Percentiles rank a stretch among this genome's conserved stretches.
phyloP scores from a whole-genome alignment of 2,888 invertebrate genomes.

The Ryuthela nishihirai region DNA sequence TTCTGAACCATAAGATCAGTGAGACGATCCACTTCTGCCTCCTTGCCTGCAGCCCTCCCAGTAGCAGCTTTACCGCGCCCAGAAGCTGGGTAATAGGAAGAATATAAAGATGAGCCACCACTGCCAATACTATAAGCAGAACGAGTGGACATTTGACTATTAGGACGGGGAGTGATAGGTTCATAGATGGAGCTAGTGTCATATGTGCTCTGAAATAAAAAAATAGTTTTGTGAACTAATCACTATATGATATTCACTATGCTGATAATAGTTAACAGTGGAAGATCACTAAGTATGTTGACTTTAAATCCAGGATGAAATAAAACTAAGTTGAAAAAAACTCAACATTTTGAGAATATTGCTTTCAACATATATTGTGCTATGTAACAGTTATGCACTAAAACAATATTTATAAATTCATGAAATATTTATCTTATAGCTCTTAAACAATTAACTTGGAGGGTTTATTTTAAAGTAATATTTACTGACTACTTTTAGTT shows the following conservation, averaged over 20 bases:
- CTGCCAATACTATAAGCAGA: slow-evolving; percentile 60
- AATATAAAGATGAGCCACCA: slow-evolving; percentile 64
- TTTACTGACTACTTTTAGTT: no score
- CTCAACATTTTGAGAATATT: no score
- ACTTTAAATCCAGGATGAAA: no score
- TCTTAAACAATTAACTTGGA: no score
- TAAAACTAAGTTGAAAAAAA: no score
- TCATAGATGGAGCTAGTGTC: slow-evolving; percentile 75
- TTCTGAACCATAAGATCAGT: slow-evolving; percentile 85
- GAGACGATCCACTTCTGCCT: slow-evolving; percentile 81
- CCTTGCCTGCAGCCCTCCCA: slow-evolving; percentile 55
- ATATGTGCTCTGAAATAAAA: slow-evolving; percentile 62
- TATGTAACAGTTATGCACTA: background rate
- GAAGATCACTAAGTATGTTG: no score
- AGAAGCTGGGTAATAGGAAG: slow-evolving; percentile 35
- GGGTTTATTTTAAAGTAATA: no score
- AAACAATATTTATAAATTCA: no score
- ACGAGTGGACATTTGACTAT: slow-evolving; percentile 56
- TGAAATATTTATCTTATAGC: no score
- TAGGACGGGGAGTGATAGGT: slow-evolving; percentile 70
- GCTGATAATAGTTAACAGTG: no score
- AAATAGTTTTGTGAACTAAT: background rate
- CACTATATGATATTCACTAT: background rate
- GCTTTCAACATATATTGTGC: background rate
- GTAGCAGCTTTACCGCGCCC: slow-evolving; percentile 49